Conservation (phyloP, 1,140 invertebrate species). For the Calliopsis andreniformis region DNA sequence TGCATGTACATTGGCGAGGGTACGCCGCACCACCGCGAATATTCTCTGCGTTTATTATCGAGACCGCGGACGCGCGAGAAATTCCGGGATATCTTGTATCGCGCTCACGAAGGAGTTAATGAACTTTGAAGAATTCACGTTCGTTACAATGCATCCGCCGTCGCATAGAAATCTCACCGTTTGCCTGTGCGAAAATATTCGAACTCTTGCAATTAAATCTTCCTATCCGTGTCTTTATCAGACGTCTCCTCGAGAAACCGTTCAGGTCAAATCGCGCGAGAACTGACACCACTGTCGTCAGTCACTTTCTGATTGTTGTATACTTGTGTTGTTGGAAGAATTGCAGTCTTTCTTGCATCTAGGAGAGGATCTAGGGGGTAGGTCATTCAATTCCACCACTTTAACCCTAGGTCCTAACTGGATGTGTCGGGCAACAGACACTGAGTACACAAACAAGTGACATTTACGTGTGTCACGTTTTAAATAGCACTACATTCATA, state of each 20-base stretch:
- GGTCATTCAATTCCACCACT: too few relatives aligned
- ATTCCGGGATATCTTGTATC: neutral
- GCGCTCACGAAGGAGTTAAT: neutral
- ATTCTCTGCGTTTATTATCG: neutral
- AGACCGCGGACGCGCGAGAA: neutral
- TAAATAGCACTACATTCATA: too few relatives aligned
- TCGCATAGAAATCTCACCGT: neutral
- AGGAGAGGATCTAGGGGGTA: too few relatives aligned
- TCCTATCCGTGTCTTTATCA: neutral
- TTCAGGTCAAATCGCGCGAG: too few relatives aligned
- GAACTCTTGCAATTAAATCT: slow-evolving; percentile 4
- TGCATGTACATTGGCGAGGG: neutral
- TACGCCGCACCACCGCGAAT: neutral
- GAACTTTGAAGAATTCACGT: slow-evolving; percentile 19
- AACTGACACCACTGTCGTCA: neutral
- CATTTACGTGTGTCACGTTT: too few relatives aligned
- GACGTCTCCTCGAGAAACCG: neutral
- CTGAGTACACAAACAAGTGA: too few relatives aligned
- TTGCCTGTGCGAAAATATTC: neutral
- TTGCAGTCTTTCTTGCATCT: too few relatives aligned
- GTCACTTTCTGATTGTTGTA: too few relatives aligned
- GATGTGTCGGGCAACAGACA: too few relatives aligned
- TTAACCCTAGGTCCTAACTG: too few relatives aligned
- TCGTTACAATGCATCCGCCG: neutral
- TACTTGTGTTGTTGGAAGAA: too few relatives aligned